A percentile compares a stretch with the other conserved stretches of the same genome.
phyloP scores from a whole-genome alignment of 1,140 invertebrate species.

The Colletes gigas region DNA sequence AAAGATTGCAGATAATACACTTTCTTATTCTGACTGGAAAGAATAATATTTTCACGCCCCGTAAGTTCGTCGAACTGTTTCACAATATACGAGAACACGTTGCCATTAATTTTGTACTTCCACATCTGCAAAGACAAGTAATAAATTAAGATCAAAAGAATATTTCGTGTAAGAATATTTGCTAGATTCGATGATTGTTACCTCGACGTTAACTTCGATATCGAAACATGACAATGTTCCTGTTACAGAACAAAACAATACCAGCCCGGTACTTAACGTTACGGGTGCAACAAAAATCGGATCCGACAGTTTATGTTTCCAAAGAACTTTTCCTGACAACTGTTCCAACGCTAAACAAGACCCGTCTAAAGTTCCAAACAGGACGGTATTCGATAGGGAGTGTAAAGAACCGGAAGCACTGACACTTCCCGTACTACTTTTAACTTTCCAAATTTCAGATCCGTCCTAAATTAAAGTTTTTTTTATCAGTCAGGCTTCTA shows the following conservation, averaged over 20 bases:
- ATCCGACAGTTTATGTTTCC: conserved; percentile 81
- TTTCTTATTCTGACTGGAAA: conserved; percentile 85
- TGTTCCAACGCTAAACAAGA: conserved; percentile 80
- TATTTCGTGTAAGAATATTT: background rate
- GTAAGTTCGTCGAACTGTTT: conserved; percentile 60
- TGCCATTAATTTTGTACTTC: conserved; percentile 80
- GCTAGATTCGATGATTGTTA: conserved; percentile 46
- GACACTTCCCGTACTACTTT: conserved; percentile 81
- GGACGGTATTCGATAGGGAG: conserved; percentile 74
- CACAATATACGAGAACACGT: conserved; percentile 86
- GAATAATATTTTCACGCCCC: conserved; percentile 79
- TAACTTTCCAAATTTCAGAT: conserved; percentile 77
- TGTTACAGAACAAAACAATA: conserved; percentile 83
- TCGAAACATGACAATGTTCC: conserved; percentile 82
- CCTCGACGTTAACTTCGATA: conserved; percentile 75
- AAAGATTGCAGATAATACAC: conserved; percentile 81
- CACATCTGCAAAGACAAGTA: conserved; percentile 82
- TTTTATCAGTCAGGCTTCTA: conserved; percentile 12
- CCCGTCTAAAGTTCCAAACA: conserved; percentile 83
- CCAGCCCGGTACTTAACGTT: conserved; percentile 77
- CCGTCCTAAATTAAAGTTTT: conserved; percentile 71
- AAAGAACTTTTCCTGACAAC: conserved; percentile 77
- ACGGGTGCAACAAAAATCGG: conserved; percentile 86
- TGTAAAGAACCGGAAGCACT: conserved; percentile 84
- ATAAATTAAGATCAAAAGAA: conserved; percentile 46